A percentile compares a stretch with the other conserved stretches of the same genome.
phyloP scores from a whole-genome alignment of 2,797 vertebrate genomes.

The Jordanella pulchra region DNA sequence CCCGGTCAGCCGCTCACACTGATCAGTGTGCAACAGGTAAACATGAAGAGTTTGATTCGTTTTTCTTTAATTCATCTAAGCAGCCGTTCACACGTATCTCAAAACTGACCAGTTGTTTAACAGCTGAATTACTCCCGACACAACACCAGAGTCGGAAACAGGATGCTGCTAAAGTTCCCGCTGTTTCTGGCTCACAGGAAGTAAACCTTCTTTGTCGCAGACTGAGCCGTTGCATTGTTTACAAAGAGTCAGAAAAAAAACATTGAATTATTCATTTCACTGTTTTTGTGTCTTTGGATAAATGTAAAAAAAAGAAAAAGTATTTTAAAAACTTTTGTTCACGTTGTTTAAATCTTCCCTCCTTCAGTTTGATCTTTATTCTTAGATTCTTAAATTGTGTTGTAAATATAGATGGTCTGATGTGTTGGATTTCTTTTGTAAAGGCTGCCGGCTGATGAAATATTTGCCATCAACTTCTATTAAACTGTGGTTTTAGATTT shows the following conservation, averaged over 20 bases:
- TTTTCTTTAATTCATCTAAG: too few relatives aligned
- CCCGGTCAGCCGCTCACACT: slow-evolving; percentile 70
- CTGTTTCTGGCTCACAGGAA: neutral
- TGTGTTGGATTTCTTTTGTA: too few relatives aligned
- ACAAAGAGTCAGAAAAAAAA: neutral
- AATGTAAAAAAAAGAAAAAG: neutral
- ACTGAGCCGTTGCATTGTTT: neutral
- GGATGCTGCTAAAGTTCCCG: too few relatives aligned
- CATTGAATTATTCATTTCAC: neutral
- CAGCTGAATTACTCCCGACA: neutral
- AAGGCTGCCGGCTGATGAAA: too few relatives aligned
- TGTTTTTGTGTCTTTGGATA: neutral
- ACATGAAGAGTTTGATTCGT: neutral
- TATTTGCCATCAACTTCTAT: too few relatives aligned
- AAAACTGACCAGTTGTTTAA: neutral
- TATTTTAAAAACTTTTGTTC: neutral
- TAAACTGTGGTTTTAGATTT: too few relatives aligned
- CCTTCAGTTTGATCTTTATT: too few relatives aligned
- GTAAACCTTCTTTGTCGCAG: neutral
- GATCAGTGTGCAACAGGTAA: slow-evolving; percentile 80
- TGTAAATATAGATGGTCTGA: too few relatives aligned
- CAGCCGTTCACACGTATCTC: neutral
- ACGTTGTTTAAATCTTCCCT: too few relatives aligned
- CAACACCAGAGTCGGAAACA: too few relatives aligned
- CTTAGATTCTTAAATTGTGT: too few relatives aligned